phyloP scores from a whole-genome alignment of 2,888 invertebrate genomes.

The Ceratothoa steindachneri region DNA sequence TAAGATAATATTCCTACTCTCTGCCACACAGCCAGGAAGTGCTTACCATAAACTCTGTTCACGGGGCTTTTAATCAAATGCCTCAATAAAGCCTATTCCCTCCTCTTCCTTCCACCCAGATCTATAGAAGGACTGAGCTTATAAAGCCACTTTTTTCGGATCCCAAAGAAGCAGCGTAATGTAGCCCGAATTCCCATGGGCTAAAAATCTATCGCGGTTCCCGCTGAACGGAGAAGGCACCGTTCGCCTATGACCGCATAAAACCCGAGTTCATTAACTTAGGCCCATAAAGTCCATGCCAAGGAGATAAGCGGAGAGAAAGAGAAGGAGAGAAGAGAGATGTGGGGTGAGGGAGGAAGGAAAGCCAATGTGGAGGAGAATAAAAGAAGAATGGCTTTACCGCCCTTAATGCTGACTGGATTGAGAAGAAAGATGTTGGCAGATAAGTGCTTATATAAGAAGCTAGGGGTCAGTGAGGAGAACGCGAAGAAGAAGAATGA shows the following conservation, averaged over 20 bases:
- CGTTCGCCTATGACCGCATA: constrained; percentile 10
- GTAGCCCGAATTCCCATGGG: neutral
- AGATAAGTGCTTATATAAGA: too few species aligned
- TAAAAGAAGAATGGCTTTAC: too few species aligned
- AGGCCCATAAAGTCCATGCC: neutral
- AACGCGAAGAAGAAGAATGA: too few species aligned
- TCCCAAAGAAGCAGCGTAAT: constrained; percentile 7
- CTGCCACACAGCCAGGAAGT: neutral
- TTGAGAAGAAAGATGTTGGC: too few species aligned
- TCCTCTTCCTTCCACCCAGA: constrained; percentile 1
- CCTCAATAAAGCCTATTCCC: constrained; percentile 8
- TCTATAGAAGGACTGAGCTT: neutral
- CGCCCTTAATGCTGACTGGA: too few species aligned
- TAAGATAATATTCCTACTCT: neutral
- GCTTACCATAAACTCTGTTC: neutral
- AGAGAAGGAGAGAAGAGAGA: neutral
- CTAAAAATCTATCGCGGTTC: constrained; percentile 4
- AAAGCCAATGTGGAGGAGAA: too few species aligned
- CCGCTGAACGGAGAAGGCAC: neutral
- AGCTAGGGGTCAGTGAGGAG: too few species aligned
- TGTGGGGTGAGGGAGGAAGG: too few species aligned
- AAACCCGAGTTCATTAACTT: constrained; percentile 7
- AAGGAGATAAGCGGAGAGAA: neutral
- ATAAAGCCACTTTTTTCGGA: neutral
- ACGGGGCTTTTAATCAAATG: constrained; percentile 1